Percentiles rank a stretch among this genome's conserved stretches.
Evolutionary conservation across 2,113 vertebrate genomes (phyloP).

Genomic region (Gadus macrocephalus): DNA sequence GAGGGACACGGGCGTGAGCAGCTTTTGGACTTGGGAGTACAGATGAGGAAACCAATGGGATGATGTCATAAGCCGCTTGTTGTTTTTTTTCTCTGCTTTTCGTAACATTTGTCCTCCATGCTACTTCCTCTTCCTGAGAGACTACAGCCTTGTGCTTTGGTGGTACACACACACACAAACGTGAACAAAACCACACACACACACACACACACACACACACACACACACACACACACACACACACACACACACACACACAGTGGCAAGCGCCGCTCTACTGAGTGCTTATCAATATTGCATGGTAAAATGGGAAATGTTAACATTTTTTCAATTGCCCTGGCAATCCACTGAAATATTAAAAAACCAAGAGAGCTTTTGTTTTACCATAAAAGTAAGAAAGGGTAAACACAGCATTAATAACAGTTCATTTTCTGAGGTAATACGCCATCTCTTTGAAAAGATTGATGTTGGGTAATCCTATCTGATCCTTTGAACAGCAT

Average conservation of each 20-base stretch:
- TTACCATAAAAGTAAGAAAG: constrained; percentile 53
- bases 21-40: constrained; percentile 21
- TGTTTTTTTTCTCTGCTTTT: constrained; percentile 11
- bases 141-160: not conserved
- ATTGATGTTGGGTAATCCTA: constrained; percentile 6
- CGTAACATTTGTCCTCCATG: constrained; percentile 10
- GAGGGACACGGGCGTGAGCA: constrained; percentile 13
- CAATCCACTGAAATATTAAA: constrained; percentile 67
- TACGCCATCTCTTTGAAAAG: constrained; percentile 19
- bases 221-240: too few relatives aligned
- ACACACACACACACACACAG: constrained; percentile 22
- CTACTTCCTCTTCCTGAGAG: constrained; percentile 15
- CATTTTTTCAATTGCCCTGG: constrained; percentile 60
- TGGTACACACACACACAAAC: constrained; percentile 13
- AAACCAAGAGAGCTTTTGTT: constrained; percentile 60
- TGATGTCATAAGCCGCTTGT: constrained; percentile 14
- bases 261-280: constrained; percentile 46
- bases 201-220: constrained; percentile 16
- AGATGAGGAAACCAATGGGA: not conserved
- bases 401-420: constrained; percentile 58
- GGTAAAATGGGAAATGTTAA: constrained; percentile 65
- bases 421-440: not conserved
- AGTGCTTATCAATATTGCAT: constrained; percentile 72
- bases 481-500: constrained; percentile 6
- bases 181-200: constrained; percentile 1